phyloP scores from a whole-genome alignment of 1,140 invertebrate species.

The Dolichoris vasculosae region DNA sequence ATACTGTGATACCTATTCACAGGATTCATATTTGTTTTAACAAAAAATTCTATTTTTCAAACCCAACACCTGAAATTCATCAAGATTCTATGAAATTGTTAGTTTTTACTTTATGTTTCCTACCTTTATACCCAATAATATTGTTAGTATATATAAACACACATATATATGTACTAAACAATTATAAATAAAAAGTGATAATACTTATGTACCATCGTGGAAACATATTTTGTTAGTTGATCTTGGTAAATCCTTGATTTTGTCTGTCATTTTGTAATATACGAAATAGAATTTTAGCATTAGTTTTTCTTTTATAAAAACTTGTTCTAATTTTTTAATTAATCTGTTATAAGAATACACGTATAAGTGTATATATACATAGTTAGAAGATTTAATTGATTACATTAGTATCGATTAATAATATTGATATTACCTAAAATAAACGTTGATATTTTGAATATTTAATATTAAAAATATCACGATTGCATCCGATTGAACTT shows the following conservation, averaged over 20 bases:
- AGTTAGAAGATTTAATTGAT: no score
- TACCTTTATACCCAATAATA: not conserved
- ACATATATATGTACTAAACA: not conserved
- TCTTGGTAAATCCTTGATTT: conserved; percentile 8
- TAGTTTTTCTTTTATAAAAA: not conserved
- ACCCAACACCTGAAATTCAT: not conserved
- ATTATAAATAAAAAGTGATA: not conserved
- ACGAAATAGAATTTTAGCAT: conserved; percentile 2
- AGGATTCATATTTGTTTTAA: conserved; percentile 11
- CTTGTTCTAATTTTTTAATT: not conserved
- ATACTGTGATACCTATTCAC: not conserved
- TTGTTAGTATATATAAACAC: not conserved
- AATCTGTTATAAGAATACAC: not conserved
- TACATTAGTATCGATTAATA: no score
- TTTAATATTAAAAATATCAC: no score
- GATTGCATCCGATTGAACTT: no score
- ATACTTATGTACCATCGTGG: not conserved
- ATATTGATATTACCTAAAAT: no score
- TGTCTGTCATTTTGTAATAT: conserved; percentile 14
- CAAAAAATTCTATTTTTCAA: not conserved
- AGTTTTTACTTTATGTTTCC: conserved; percentile 10
- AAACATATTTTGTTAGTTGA: not conserved
- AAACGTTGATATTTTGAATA: no score
- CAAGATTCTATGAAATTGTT: not conserved
- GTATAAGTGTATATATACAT: no score